phyloP scores from a whole-genome alignment of 2,888 invertebrate genomes.

The Cheilosia pagana region DNA sequence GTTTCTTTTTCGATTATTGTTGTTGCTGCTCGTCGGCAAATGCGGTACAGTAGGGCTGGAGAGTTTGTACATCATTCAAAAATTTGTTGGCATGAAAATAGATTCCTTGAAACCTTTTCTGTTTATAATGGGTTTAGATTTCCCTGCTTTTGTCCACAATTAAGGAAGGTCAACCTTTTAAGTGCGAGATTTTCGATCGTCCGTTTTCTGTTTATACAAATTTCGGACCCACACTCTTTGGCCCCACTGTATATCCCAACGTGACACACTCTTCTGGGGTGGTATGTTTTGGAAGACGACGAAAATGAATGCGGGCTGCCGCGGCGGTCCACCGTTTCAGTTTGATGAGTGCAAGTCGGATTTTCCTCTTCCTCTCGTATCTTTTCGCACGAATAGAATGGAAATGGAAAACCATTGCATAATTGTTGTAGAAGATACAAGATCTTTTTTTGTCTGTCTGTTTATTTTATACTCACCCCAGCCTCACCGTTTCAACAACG shows the following conservation, averaged over 20 bases:
- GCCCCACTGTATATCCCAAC: constrained; percentile 9
- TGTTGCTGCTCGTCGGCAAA: background rate
- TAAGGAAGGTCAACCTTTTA: too few species aligned
- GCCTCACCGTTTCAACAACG: background rate
- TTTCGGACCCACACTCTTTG: background rate
- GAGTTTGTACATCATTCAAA: too few species aligned
- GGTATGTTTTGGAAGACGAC: constrained; percentile 26
- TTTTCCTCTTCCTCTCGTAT: constrained; percentile 46
- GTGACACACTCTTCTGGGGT: constrained; percentile 4
- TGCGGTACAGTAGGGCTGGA: background rate
- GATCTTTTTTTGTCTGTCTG: constrained; percentile 5
- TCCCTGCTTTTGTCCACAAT: too few species aligned
- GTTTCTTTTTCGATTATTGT: constrained; percentile 32
- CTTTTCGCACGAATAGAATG: constrained; percentile 41
- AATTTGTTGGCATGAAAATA: too few species aligned
- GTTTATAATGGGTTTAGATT: too few species aligned
- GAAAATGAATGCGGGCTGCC: constrained; percentile 43
- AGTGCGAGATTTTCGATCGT: too few species aligned
- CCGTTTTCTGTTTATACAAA: background rate
- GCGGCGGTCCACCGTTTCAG: constrained; percentile 32
- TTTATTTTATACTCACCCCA: constrained; percentile 8
- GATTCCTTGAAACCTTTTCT: too few species aligned
- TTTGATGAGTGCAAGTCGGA: constrained; percentile 61
- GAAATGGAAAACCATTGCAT: constrained; percentile 54
- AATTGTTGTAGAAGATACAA: constrained; percentile 44